Evolutionary conservation across 1,140 invertebrate species (phyloP).

Genomic region (Berghia stephanieae): DNA sequence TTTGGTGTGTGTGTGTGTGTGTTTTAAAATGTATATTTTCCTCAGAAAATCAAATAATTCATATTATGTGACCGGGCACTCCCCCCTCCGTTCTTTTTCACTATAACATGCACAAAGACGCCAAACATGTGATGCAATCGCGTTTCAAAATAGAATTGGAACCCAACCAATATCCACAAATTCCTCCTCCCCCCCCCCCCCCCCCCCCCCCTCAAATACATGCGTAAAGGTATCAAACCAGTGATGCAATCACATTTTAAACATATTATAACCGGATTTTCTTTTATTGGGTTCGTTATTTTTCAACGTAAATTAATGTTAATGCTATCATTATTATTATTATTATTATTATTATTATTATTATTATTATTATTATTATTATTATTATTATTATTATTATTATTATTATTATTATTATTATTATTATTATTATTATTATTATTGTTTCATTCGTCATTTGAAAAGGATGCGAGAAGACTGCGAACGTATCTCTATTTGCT

Average conservation of each 20-base stretch:
- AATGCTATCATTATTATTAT: not conserved
- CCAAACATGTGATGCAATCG: not conserved
- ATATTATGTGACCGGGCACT: too few species aligned
- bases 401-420: too few species aligned
- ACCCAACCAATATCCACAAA: not conserved
- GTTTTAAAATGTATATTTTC: not conserved
- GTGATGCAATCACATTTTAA: not conserved
- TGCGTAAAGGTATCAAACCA: not conserved
- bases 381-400: not conserved
- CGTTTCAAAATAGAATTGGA: not conserved
- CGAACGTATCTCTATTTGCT: not conserved
- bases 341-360: not conserved
- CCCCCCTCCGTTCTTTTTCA: not conserved
- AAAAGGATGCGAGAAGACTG: not conserved
- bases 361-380: not conserved
- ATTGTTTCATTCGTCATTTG: not conserved
- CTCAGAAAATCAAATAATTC: not conserved
- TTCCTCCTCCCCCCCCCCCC: not conserved
- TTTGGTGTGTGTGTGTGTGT: too few species aligned
- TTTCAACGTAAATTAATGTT: not conserved
- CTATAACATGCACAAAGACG: not conserved
- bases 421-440: too few species aligned
- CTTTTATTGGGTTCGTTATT: not conserved
- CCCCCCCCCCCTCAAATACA: not conserved
- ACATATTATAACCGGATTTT: not conserved